A percentile compares a stretch with the other conserved stretches of the same genome.
Evolutionary conservation across 2,888 invertebrate species (phyloP).

Genomic region (Phaedon cochleariae): DNA sequence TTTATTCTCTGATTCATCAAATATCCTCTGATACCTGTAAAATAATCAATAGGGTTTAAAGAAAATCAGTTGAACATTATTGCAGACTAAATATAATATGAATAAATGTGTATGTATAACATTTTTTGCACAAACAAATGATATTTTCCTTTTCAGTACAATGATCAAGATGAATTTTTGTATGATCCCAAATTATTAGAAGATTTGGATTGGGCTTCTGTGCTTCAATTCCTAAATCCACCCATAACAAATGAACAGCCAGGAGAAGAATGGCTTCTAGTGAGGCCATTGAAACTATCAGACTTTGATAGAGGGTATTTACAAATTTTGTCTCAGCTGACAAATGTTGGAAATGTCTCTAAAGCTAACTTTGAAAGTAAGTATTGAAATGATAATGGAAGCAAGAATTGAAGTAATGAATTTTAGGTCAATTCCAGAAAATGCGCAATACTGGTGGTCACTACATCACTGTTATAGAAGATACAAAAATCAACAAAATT

Average conservation of each 20-base stretch:
- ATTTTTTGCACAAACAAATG: too few relatives aligned
- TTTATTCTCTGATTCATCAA: too few relatives aligned
- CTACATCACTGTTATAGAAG: conserved; percentile 93
- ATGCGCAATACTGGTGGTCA: conserved; percentile 89
- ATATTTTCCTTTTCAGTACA: conserved; percentile 38
- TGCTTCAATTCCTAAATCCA: conserved; percentile 72
- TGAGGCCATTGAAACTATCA: conserved; percentile 79
- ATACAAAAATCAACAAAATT: conserved; percentile 75
- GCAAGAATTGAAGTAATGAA: too few relatives aligned
- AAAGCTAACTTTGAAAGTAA: conserved; percentile 83
- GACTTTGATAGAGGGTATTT: conserved; percentile 89
- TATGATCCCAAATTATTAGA: conserved; percentile 74
- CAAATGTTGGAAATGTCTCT: conserved; percentile 82
- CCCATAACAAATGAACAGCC: conserved; percentile 75
- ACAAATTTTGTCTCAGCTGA: conserved; percentile 82
- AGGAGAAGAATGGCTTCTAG: conserved; percentile 77
- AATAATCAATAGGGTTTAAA: too few relatives aligned
- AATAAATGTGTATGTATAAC: too few relatives aligned
- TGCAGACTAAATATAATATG: too few relatives aligned
- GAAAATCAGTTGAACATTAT: too few relatives aligned
- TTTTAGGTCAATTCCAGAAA: conserved; percentile 81
- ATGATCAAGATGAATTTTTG: conserved; percentile 57
- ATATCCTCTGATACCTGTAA: too few relatives aligned
- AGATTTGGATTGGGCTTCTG: conserved; percentile 72
- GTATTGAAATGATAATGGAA: too few relatives aligned